Evolutionary conservation across 2,888 invertebrate species (phyloP).

Genomic region (Cephus pulcher): DNA sequence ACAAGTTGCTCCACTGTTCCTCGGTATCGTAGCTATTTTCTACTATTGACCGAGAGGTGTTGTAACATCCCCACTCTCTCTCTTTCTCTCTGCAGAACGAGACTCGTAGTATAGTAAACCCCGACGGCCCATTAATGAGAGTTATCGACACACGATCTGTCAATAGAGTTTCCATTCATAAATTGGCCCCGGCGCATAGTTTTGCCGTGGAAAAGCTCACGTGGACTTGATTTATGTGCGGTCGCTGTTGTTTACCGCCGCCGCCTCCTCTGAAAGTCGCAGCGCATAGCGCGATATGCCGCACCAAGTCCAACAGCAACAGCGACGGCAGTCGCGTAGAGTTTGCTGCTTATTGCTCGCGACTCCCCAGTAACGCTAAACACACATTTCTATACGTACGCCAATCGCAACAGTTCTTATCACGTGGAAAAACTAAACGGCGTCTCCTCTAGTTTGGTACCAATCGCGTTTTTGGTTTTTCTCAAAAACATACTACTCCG

Average conservation of each 20-base stretch:
- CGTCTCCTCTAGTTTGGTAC: not conserved
- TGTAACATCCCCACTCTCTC: not conserved
- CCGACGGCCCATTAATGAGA: constrained; percentile 48
- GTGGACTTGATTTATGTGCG: constrained; percentile 32
- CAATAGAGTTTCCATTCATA: constrained; percentile 58
- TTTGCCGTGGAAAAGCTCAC: constrained; percentile 49
- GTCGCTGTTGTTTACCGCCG: constrained; percentile 12
- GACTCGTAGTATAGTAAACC: constrained; percentile 18
- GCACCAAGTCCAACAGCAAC: too few relatives aligned
- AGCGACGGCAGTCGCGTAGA: too few relatives aligned
- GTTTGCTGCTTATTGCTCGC: not conserved
- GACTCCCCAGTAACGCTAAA: not conserved
- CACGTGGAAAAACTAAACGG: not conserved
- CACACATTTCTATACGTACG: not conserved
- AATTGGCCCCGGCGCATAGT: constrained; percentile 49
- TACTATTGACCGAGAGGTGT: constrained; percentile 3
- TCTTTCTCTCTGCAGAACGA: not conserved
- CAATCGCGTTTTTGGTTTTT: not conserved
- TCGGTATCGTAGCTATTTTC: not conserved
- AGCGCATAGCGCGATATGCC: not conserved
- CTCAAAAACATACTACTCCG: not conserved
- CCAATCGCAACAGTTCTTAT: not conserved
- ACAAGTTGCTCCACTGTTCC: not conserved
- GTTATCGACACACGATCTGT: constrained; percentile 55
- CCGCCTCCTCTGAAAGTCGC: not conserved